Percentiles rank a stretch among this genome's conserved stretches.
phyloP scores from a whole-genome alignment of 2,888 invertebrate genomes.

The Megalurothrips usitatus region DNA sequence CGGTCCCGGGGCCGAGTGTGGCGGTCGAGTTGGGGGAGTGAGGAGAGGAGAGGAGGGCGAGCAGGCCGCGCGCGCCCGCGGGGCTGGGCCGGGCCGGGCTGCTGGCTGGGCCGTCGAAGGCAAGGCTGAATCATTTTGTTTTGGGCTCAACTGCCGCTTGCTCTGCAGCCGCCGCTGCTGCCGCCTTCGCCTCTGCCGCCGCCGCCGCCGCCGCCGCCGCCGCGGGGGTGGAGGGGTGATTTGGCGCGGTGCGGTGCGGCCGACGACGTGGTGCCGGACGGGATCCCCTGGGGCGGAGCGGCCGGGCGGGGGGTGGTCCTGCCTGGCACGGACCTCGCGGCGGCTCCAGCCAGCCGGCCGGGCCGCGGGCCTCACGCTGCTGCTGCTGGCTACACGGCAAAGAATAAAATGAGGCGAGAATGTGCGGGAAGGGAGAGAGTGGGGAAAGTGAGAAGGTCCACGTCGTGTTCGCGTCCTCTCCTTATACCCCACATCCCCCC shows the following conservation, averaged over 20 bases:
- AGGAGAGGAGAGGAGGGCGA: too few species aligned
- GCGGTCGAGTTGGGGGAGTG: neutral
- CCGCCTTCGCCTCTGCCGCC: too few species aligned
- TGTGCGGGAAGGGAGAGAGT: neutral
- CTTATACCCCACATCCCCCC: too few species aligned
- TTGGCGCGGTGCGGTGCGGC: neutral
- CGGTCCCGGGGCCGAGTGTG: too few species aligned
- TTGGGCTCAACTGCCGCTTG: neutral
- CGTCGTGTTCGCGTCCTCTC: neutral
- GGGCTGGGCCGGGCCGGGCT: neutral
- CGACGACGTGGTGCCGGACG: slow-evolving; percentile 2
- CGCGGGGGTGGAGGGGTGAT: neutral
- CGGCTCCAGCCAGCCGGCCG: neutral
- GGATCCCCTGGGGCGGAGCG: slow-evolving; percentile 1
- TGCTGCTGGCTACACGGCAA: neutral
- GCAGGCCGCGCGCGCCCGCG: too few species aligned
- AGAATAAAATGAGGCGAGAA: neutral
- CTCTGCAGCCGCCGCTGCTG: too few species aligned
- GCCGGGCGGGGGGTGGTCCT: neutral
- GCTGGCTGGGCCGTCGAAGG: neutral
- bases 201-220: too few species aligned
- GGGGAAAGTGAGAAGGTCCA: neutral
- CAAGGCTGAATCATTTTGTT: neutral
- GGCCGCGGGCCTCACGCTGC: neutral
- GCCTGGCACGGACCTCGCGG: neutral